phyloP scores from a whole-genome alignment of 1,140 invertebrate genomes.

The Neodiprion pinetum region DNA sequence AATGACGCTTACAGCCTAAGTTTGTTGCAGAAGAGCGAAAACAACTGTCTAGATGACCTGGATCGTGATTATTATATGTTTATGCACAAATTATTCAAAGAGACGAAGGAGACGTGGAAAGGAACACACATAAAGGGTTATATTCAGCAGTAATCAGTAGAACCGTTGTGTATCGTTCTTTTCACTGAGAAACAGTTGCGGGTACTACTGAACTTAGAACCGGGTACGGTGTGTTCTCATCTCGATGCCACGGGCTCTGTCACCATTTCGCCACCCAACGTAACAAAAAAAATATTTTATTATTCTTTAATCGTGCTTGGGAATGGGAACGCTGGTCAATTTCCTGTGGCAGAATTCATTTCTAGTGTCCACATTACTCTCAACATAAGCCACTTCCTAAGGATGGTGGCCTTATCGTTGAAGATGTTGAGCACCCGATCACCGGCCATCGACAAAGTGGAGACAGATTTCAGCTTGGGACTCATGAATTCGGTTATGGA shows the following conservation, averaged over 20 bases:
- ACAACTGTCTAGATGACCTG: not conserved
- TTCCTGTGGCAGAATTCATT: not conserved
- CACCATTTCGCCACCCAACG: not conserved
- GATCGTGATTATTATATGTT: not conserved
- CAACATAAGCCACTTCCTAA: not conserved
- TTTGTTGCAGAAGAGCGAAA: not conserved
- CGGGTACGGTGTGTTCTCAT: not conserved
- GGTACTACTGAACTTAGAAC: not conserved
- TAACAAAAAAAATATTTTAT: not conserved
- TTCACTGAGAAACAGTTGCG: not conserved
- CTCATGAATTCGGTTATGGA: no score
- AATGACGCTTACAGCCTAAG: not conserved
- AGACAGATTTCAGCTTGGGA: not conserved
- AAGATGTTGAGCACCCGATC: not conserved
- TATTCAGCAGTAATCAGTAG: not conserved
- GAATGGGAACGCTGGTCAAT: not conserved
- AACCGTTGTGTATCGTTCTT: not conserved
- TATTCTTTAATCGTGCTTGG: not conserved
- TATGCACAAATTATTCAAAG: not conserved
- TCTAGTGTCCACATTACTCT: not conserved
- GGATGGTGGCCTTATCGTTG: not conserved
- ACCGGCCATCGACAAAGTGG: not conserved
- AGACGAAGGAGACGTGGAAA: conserved; percentile 14
- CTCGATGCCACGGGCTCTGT: no score
- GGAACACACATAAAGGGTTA: conserved; percentile 12